Base-by-base conservation (phyloP, 2,797 vertebrate genomes). In the Liasis olivaceus region DNA sequence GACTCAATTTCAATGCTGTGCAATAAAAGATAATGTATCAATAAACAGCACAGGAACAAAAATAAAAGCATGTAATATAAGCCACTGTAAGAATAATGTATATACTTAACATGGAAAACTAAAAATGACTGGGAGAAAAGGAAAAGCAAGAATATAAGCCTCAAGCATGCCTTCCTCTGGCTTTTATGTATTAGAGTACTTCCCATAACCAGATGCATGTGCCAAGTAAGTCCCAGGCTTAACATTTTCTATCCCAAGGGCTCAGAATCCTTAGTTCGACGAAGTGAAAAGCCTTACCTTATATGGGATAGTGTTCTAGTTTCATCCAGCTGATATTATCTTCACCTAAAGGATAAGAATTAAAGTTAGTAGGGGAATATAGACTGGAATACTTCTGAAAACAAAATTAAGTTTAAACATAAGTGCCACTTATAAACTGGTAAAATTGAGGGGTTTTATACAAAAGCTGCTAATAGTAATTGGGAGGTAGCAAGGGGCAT, bases 261-360 rank as follows among this genome's bases (percentile, higher is more conserved):
- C 12, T 59, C 20, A 20, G 12, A 85, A 5, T 3, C 3, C 14
- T n/a, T 47, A 59, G 1, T 22, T 60, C 28, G 0, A 0, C 54
- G n/a, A 42, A 77, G 84, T 77, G 54, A 0, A 2, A 26, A 87
- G 72, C 93, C 97, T 98, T 96, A 98, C 98, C 93, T 97, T 95
- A 95, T 93, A 64, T 14, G 60, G 96, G 95, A 94, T 92, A 96
- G 94, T 93, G 96, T 92, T 93, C 84, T 0, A 4, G 4, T 84
- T 89, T 98, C 97, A 98, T 94, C 98, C 98, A 97, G 97, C 97
- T 96, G 97, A 96, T 95, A 95, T 89, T 81, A 97, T 97, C 97
- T 97, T 97, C 95, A 98, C 98, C 98, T 98, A 98, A 96, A 98
- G 97, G 95, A 97, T 97, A 98, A 98, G 94, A 96, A 96, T 26